Base-by-base conservation (phyloP, 1,140 invertebrate species). In the Microplitis demolitor region DNA sequence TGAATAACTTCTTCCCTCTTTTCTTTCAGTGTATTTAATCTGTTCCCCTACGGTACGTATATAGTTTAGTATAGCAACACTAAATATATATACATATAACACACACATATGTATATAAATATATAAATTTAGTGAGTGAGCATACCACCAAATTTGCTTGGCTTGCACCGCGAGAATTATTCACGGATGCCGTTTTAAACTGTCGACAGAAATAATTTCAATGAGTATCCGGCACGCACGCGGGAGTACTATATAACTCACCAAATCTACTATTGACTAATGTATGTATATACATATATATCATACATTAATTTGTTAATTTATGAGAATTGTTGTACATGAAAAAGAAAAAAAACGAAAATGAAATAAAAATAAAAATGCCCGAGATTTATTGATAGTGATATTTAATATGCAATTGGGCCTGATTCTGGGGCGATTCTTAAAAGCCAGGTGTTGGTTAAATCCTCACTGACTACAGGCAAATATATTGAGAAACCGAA, bases 401-500 rank as follows among this genome's bases (percentile, higher is more conserved):
- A 45, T 45, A 45, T 9, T 45, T 9, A 45, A 45, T 45, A 45
- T 45, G 39, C 39, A 45, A 45, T 45, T 45, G 39, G 39, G 39
- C 6, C 39, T 53, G 6, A 34, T 13, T 62, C 16, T 58, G 16
- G 16, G 24, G 24, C 4, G 56, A 24, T 31, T 58, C 24, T 58
- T 45, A 45, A 45, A 45, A 58, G 16, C 56, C 56, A 58, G 56
- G 56, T 58, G 56, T 58, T 16, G 16, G 56, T 58, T 54, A 31
- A 11, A 11, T 31, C 16, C 14, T 58, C 14, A n/a, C 9, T 24
- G 56, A 58, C 56, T 58, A 45, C 24, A 16, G 56, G 14, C 5
- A 35, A 50, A 53, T 54, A 66, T 54, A 39, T 71, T 61, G 83
- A 71, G 86, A 87, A 87, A 87, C 86, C 84, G 86, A 87, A 87